phyloP scores from a whole-genome alignment of 2,888 invertebrate genomes.

The Callimorpha dominula region DNA sequence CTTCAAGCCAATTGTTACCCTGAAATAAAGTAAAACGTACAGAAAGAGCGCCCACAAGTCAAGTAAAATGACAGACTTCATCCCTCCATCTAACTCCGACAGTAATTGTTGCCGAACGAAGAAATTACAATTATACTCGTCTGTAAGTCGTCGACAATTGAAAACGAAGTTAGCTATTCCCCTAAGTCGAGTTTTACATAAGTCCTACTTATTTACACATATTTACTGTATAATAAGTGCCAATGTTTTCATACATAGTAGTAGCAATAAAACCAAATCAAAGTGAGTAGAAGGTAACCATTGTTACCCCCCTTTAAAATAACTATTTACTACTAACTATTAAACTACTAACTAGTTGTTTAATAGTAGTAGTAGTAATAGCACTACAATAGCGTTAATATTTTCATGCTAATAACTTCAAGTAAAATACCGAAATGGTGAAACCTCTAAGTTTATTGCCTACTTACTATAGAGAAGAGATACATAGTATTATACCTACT shows the following conservation, averaged over 20 bases:
- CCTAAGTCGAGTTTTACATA: neutral
- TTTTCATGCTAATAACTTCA: too few relatives aligned
- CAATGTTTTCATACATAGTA: neutral
- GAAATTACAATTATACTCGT: neutral
- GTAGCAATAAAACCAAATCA: neutral
- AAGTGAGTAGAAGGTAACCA: neutral
- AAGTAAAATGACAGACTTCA: neutral
- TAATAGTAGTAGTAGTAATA: too few relatives aligned
- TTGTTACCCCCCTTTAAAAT: neutral
- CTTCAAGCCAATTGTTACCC: neutral
- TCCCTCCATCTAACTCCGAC: neutral
- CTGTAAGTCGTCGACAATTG: neutral
- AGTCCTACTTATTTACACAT: neutral
- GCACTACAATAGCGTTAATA: too few relatives aligned
- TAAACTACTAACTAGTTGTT: too few relatives aligned
- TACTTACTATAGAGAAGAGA: too few relatives aligned
- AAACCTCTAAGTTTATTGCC: too few relatives aligned
- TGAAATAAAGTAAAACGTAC: neutral
- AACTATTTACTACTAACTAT: too few relatives aligned
- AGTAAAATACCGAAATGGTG: too few relatives aligned
- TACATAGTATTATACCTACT: too few relatives aligned
- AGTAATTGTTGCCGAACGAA: neutral
- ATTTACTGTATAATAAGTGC: neutral
- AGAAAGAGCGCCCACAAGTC: neutral
- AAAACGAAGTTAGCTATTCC: too few relatives aligned